These are phyloP conservation scores for Thalpophila matura DNA, from an alignment of 2,888 invertebrate genomes.

Conservation along the genomic window DNA sequence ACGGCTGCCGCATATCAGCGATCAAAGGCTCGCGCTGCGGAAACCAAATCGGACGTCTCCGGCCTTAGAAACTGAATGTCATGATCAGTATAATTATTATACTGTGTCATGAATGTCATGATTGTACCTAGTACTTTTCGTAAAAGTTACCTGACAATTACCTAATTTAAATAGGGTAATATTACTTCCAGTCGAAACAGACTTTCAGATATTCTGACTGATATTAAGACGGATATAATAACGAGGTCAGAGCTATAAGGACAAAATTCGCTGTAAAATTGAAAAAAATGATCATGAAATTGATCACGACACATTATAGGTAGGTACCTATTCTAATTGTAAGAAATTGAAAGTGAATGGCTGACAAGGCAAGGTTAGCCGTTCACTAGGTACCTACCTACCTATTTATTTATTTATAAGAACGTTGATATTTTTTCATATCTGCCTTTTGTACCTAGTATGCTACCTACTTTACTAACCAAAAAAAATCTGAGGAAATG, in stretches of 20 bases:
- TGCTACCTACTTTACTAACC: constrained; percentile 26
- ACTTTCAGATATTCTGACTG: constrained; percentile 27
- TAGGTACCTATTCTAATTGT: constrained; percentile 57
- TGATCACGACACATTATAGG: constrained; percentile 40
- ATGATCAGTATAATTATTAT: no score
- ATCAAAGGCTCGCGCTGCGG: no score
- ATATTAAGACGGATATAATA: constrained; percentile 41
- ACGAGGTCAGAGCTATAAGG: constrained; percentile 39
- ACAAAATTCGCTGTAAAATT: constrained; percentile 12
- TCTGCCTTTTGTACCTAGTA: constrained; percentile 81
- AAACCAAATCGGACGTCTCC: no score
- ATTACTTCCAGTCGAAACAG: not conserved
- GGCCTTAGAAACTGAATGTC: no score
- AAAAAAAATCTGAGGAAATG: constrained; percentile 12
- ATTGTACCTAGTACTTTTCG: constrained; percentile 6
- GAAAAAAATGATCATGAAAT: constrained; percentile 43
- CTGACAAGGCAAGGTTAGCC: constrained; percentile 77
- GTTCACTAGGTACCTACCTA: constrained; percentile 75
- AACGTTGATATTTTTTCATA: constrained; percentile 63
- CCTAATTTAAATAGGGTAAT: not conserved
- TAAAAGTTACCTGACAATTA: constrained; percentile 26
- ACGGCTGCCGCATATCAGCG: no score
- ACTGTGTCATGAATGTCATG: no score
- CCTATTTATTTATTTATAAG: constrained; percentile 54
- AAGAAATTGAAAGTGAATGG: constrained; percentile 58